phyloP scores from a whole-genome alignment of 2,888 invertebrate species.

The Agrochola lota region DNA sequence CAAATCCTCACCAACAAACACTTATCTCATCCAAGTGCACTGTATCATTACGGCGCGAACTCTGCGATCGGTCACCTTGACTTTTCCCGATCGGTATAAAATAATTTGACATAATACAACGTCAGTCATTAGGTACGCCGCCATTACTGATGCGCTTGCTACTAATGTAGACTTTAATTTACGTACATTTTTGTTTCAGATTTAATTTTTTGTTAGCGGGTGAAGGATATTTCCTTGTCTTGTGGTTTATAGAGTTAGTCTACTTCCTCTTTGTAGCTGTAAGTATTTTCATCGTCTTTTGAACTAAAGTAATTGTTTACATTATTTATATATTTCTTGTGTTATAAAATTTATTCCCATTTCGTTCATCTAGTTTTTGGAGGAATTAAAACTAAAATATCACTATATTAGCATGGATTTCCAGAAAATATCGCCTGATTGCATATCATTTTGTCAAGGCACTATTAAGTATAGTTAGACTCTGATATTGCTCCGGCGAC shows the following conservation, averaged over 20 bases:
- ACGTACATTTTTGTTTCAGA: constrained; percentile 64
- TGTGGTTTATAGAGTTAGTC: not conserved
- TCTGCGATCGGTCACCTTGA: constrained; percentile 88
- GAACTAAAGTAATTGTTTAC: not conserved
- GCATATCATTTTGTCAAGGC: not conserved
- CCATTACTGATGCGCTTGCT: constrained; percentile 76
- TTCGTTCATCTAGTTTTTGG: not conserved
- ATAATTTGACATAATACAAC: constrained; percentile 89
- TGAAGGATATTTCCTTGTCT: not conserved
- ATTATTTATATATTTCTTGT: not conserved
- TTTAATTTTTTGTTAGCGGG: not conserved
- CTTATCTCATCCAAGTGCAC: constrained; percentile 38
- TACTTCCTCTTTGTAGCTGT: not conserved
- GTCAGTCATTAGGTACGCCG: constrained; percentile 79
- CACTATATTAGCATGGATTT: not conserved
- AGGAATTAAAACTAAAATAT: not conserved
- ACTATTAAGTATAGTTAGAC: not conserved
- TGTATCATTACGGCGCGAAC: constrained; percentile 77
- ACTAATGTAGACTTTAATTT: constrained; percentile 68
- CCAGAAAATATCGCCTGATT: not conserved
- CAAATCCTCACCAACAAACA: constrained; percentile 64
- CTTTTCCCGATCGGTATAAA: constrained; percentile 88
- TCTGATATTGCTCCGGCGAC: not conserved
- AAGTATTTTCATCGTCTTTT: not conserved
- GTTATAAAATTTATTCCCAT: not conserved